A percentile compares a stretch with the other conserved stretches of the same genome.
Evolutionary conservation across 2,797 vertebrate species (phyloP).

Genomic region (Melanotaenia parkinsoni): DNA sequence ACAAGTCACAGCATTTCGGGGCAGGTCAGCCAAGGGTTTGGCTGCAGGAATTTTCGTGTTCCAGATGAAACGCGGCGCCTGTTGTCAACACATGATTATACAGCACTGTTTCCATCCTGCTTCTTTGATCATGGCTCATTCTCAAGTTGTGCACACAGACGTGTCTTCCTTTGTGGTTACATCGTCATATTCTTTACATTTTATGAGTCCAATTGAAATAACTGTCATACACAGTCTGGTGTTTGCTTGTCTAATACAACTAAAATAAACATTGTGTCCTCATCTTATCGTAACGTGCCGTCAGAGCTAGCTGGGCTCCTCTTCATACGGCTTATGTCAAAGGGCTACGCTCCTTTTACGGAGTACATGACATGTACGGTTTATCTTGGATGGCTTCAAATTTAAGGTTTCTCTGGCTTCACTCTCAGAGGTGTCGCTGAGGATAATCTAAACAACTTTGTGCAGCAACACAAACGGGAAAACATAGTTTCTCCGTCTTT

Average conservation of each 20-base stretch:
- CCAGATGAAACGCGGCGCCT: slow-evolving; percentile 44
- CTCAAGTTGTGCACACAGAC: slow-evolving; percentile 18
- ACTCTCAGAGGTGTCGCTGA: slow-evolving; percentile 10
- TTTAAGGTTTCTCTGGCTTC: slow-evolving; percentile 42
- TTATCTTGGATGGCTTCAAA: slow-evolving; percentile 37
- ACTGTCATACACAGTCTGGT: not conserved
- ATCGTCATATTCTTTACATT: slow-evolving; percentile 6
- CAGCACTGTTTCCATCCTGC: slow-evolving; percentile 23
- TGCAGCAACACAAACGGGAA: slow-evolving; percentile 23
- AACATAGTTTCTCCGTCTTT: slow-evolving; percentile 17
- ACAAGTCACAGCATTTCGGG: slow-evolving; percentile 45
- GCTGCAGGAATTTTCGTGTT: slow-evolving; percentile 53
- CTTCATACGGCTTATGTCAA: slow-evolving; percentile 79
- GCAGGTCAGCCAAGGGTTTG: slow-evolving; percentile 72
- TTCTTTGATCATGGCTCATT: slow-evolving; percentile 34
- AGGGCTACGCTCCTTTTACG: slow-evolving; percentile 79
- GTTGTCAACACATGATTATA: slow-evolving; percentile 53
- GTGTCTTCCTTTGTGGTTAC: not conserved
- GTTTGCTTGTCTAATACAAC: slow-evolving; percentile 21
- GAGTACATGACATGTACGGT: slow-evolving; percentile 52
- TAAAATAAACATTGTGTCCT: slow-evolving; percentile 46
- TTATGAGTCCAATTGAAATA: slow-evolving; percentile 12
- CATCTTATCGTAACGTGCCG: slow-evolving; percentile 71
- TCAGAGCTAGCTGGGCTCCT: slow-evolving; percentile 79
- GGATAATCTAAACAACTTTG: slow-evolving; percentile 28